Evolutionary conservation across 2,113 vertebrate species (phyloP), one percentile per base, ranked within the genome.

Genomic region (Ptilonorhynchus violaceus): DNA sequence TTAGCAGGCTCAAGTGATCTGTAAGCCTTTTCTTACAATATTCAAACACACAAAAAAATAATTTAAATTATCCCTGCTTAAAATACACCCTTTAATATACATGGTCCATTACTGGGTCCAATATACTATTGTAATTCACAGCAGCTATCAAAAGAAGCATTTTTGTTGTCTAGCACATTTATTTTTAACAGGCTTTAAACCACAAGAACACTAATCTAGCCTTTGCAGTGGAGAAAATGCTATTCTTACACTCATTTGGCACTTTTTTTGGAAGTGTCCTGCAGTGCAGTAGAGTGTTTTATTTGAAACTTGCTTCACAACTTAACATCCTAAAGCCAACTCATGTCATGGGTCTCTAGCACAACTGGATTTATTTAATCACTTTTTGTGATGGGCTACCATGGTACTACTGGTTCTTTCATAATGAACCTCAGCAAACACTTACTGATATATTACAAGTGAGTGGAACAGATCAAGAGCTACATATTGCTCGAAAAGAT

Each of bases 171-270:
- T 94, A 60, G 14, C 47, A 89, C 6, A 47, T 74, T 94, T 94
- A 86, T 83, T 93, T 93, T 94, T 96, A 93, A 68, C 30, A 77
- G 28, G 15, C 66, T 79, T 88, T 93, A 95, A 81, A 88, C 46
- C 39, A 89, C 17, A 91, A 80, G 63, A 92, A 64, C 56, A 53
- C 15, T 52, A 83, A 87, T 85, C 66, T 78, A 55, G 50, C 47
- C 53, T 70, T 77, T 64, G 42, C 64, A 78, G 63, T 41, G n/a
- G 33, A 92, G 47, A 94, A 93, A 85, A 94, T 64, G 46, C 67
- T 74, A 74, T 78, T 88, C 62, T 95, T 86, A 46, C 33, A 88
- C 16, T 74, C 31, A 83, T 86, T 84, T 81, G 80, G 44, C 63
- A 24, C 52, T 85, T 79, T 88, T 93, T 85, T 68, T 44, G 31